Percentiles rank a stretch among this genome's conserved stretches.
Evolutionary conservation across 2,888 invertebrate genomes (phyloP).

Genomic region (Sceliomorpha sp.): DNA sequence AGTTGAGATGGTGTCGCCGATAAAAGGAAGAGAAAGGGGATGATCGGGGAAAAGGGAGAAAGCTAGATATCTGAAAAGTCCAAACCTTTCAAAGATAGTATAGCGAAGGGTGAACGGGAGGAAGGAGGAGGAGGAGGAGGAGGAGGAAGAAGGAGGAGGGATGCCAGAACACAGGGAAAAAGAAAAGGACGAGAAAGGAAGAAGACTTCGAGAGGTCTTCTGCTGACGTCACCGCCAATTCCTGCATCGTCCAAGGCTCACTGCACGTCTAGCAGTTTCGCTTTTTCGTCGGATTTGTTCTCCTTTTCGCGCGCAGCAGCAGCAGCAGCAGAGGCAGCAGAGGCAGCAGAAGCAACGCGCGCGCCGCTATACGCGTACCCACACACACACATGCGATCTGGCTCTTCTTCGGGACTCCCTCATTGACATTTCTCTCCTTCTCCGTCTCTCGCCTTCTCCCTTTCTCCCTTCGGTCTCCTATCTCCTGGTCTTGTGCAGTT

Average conservation of each 20-base stretch:
- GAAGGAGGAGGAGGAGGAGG: constrained; percentile 28
- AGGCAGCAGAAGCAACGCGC: no score
- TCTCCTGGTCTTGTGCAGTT: constrained; percentile 20
- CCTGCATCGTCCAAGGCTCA: constrained; percentile 62
- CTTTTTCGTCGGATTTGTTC: constrained; percentile 58
- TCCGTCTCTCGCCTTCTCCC: constrained; percentile 21
- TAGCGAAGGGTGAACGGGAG: constrained; percentile 39
- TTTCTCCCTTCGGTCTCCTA: constrained; percentile 22
- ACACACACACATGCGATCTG: constrained; percentile 26
- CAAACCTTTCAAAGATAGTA: constrained; percentile 53
- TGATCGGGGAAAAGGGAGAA: constrained; percentile 36
- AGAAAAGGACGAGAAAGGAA: constrained; percentile 35
- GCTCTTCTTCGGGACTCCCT: constrained; percentile 15
- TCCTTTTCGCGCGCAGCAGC: constrained; percentile 42
- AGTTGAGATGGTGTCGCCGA: constrained; percentile 54
- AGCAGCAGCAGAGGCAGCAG: no score
- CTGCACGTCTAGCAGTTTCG: constrained; percentile 70
- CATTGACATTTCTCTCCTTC: constrained; percentile 34
- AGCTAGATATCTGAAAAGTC: constrained; percentile 57
- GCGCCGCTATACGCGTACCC: constrained; percentile 12
- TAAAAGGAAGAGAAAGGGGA: constrained; percentile 36
- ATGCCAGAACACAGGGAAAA: constrained; percentile 29
- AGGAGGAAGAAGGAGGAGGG: constrained; percentile 24
- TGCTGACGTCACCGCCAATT: constrained; percentile 72
- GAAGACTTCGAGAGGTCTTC: constrained; percentile 63